Evolutionary conservation across 2,113 vertebrate genomes (phyloP), one percentile per base, ranked within the genome.

Genomic region (Morphnarchus princeps): DNA sequence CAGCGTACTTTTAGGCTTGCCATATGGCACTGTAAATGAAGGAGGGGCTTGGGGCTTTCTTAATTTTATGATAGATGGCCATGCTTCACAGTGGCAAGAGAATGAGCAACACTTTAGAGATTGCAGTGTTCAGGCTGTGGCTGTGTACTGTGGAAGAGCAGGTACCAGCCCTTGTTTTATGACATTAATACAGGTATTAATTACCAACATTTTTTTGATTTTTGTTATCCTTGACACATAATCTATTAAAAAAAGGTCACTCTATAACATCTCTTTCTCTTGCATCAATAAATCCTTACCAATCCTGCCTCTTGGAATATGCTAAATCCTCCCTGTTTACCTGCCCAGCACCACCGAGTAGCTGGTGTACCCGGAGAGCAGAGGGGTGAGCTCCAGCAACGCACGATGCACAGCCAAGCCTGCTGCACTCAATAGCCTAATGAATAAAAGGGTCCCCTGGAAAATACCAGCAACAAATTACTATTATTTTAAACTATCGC

Each of bases 391-490:
- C 49, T 65, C 70, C 59, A 52, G 52, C 34, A 31, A 11, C 3
- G 24, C 14, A 13, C 0, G 0, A 34, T 6, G 16, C 2, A 1
- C 0, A 0, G 18, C 63, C 25, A 10, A 26, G 16, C 15, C 77
- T 54, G 43, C 38, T 76, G 58, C 12, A 31, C 32, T 57, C 57
- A 18, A 15, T 2, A 58, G 15, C 8, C 26, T 67, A 16, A 21
- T 2, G 4, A 62, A 55, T 54, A 50, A 47, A 45, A 62, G 25
- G 13, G 2, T 17, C 16, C 16, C 28, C 34, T 79, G 34, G 34
- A 43, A 83, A 82, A 26, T 0, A 69, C 28, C 6, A 73, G 50
- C 36, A 70, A 47, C 36, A 57, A n/a, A 19, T 38, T 9, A 15
- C 7, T 20, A 1, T 18, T 31, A 22, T 36, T 76, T 57, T 31